These are phyloP conservation scores for Corapipo altera DNA, from an alignment of 2,113 vertebrate species.

Conservation along the genomic window DNA sequence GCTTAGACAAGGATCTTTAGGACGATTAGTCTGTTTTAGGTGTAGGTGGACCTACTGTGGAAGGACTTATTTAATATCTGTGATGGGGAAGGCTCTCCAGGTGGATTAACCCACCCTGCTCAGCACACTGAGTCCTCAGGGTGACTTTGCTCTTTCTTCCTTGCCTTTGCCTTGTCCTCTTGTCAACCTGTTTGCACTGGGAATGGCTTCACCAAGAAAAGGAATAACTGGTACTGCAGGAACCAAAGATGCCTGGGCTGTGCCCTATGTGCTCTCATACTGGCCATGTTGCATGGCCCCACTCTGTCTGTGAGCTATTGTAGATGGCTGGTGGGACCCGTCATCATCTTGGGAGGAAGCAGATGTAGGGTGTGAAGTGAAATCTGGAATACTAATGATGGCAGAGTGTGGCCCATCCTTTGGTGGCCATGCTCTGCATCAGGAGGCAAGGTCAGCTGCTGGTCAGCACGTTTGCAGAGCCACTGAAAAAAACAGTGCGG, in stretches of 20 bases:
- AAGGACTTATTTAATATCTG: background rate
- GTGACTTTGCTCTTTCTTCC: background rate
- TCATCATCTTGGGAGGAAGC: background rate
- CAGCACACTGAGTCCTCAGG: background rate
- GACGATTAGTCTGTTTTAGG: background rate
- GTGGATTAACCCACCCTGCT: background rate
- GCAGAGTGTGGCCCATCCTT: background rate
- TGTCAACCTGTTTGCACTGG: background rate
- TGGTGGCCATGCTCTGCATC: accelerated
- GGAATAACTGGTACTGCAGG: background rate
- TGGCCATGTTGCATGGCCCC: accelerated
- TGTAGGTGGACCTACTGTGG: background rate
- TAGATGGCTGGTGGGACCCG: background rate
- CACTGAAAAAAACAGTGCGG: accelerated
- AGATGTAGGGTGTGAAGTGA: background rate
- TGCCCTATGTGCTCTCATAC: accelerated
- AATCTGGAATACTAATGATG: accelerated
- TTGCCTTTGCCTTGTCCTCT: background rate
- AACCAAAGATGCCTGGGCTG: background rate
- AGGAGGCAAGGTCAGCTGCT: background rate
- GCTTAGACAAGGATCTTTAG: background rate
- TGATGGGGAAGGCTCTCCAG: background rate
- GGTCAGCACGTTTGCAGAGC: background rate
- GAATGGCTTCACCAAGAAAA: background rate
- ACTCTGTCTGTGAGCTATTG: accelerated